A percentile compares a stretch with the other conserved stretches of the same genome.
phyloP scores from a whole-genome alignment of 2,797 vertebrate genomes.

The Hozukius guyotensis region DNA sequence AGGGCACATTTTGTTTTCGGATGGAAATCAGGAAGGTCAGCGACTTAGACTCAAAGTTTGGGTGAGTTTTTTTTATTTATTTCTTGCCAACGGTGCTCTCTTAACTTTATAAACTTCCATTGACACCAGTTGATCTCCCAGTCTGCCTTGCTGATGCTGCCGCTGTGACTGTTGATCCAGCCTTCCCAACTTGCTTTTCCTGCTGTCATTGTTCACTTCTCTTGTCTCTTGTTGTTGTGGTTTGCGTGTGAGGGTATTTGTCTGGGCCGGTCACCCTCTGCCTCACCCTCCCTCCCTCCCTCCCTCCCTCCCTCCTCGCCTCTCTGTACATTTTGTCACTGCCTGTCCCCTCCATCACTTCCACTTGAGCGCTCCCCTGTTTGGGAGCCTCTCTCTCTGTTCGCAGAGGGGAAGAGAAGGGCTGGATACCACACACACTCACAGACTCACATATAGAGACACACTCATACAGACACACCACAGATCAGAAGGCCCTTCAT shows the following conservation, averaged over 20 bases:
- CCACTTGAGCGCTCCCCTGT: slow-evolving; percentile 79
- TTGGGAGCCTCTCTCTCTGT: slow-evolving; percentile 66
- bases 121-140: not conserved
- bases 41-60: slow-evolving; percentile 44
- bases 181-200: slow-evolving; percentile 50
- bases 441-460: slow-evolving; percentile 14
- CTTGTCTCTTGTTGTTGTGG: slow-evolving; percentile 73
- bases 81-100: not conserved
- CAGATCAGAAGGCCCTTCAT: slow-evolving; percentile 67
- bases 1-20: slow-evolving; percentile 23
- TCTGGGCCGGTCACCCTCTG: slow-evolving; percentile 66
- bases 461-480: slow-evolving; percentile 26
- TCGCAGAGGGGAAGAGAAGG: slow-evolving; percentile 57
- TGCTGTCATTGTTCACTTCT: slow-evolving; percentile 70
- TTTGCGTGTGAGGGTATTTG: slow-evolving; percentile 81
- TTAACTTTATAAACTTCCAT: slow-evolving; percentile 19
- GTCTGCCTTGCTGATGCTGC: not conserved
- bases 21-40: slow-evolving; percentile 48
- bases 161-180: slow-evolving; percentile 30
- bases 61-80: slow-evolving; percentile 70
- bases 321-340: slow-evolving; percentile 78
- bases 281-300: slow-evolving; percentile 50
- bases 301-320: slow-evolving; percentile 40
- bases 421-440: slow-evolving; percentile 44
- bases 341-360: slow-evolving; percentile 81